Conservation (phyloP, 2,888 invertebrate genomes). For the Torymus aiolomorphi region DNA sequence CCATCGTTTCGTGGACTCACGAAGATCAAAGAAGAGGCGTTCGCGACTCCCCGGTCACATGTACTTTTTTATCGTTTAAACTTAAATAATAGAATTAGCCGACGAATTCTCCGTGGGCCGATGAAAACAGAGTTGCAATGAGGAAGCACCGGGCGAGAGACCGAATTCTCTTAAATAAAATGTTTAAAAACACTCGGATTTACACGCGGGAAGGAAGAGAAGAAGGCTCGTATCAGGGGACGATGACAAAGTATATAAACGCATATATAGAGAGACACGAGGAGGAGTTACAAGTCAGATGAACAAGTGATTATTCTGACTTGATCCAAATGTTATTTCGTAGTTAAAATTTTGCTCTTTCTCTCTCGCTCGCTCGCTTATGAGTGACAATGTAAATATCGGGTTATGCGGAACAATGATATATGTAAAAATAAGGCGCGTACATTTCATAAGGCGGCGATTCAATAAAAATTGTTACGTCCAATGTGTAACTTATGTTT, state of each 20-base stretch:
- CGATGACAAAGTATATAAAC: slow-evolving; percentile 36
- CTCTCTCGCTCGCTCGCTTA: slow-evolving; percentile 21
- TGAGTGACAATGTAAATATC: slow-evolving; percentile 42
- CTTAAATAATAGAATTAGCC: slow-evolving; percentile 67
- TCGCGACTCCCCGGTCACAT: slow-evolving; percentile 59
- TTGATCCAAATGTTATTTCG: slow-evolving; percentile 1
- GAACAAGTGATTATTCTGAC: slow-evolving; percentile 27
- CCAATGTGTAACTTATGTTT: slow-evolving; percentile 53
- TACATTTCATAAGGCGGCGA: slow-evolving; percentile 53
- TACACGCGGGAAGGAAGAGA: slow-evolving; percentile 40
- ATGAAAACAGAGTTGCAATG: slow-evolving; percentile 65
- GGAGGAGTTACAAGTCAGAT: slow-evolving; percentile 39
- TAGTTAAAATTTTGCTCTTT: slow-evolving; percentile 22
- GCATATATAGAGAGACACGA: slow-evolving; percentile 58
- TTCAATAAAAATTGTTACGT: slow-evolving; percentile 54
- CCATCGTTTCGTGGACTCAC: slow-evolving; percentile 57
- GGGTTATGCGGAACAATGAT: slow-evolving; percentile 38
- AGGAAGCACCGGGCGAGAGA: slow-evolving; percentile 62
- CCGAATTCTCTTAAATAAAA: slow-evolving; percentile 57
- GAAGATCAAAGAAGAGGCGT: slow-evolving; percentile 54
- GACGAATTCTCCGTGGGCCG: slow-evolving; percentile 69
- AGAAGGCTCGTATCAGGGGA: slow-evolving; percentile 8
- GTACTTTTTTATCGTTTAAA: slow-evolving; percentile 46
- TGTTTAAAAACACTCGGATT: neutral
- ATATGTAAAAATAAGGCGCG: slow-evolving; percentile 54